Evolutionary conservation across 1,140 invertebrate species (phyloP), one percentile per base, ranked within the genome.

Genomic region (Drosophila asahinai): DNA sequence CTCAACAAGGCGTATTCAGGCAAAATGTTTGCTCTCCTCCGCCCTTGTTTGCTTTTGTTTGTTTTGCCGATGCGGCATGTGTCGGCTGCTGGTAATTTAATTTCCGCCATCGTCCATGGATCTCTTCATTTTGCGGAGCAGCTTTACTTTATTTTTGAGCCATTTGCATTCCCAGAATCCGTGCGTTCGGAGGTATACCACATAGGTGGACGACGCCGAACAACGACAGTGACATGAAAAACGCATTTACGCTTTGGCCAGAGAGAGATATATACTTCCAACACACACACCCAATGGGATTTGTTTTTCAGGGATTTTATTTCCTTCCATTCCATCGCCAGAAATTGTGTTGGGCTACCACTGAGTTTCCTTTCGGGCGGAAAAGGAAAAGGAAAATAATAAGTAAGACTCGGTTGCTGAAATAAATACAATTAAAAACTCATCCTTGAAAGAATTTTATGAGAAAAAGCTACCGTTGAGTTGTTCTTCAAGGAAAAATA

Each of bases 31-130:
- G 25, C 25, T 64, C 4, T 48, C 60, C n/a, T 48, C 64, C n/a
- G 40, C 15, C 60, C 25, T 25, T 63, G 15, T 42, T 43, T 72
- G 52, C 58, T 52, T 60, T 40, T 73, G 25, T 25, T 25, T 25
- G 22, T 36, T 25, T 40, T 73, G 25, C 15, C 52, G 51, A 11
- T 48, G 47, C 40, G 51, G 36, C 70, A 47, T 64, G 59, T 84
- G 17, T 33, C 52, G 1, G 4, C 71, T 63, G 62, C 36, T 47
- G 52, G 71, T 77, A 73, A 77, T 79, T 87, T 87, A 71, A 87
- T 86, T 83, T 74, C 54, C 49, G 9, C 25, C 19, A 36, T 25
- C 33, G 19, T 12, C 36, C 40, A 22, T 43, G 17, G 30, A 40
- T 38, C 33, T 36, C 42, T n/a, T 43, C 25, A 38, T 60, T 64